Percentiles rank a stretch among this genome's conserved stretches.
These are phyloP conservation scores for Microcebus lehilahytsara DNA, from an alignment of 2,113 vertebrate species.

Conservation along the genomic window DNA sequence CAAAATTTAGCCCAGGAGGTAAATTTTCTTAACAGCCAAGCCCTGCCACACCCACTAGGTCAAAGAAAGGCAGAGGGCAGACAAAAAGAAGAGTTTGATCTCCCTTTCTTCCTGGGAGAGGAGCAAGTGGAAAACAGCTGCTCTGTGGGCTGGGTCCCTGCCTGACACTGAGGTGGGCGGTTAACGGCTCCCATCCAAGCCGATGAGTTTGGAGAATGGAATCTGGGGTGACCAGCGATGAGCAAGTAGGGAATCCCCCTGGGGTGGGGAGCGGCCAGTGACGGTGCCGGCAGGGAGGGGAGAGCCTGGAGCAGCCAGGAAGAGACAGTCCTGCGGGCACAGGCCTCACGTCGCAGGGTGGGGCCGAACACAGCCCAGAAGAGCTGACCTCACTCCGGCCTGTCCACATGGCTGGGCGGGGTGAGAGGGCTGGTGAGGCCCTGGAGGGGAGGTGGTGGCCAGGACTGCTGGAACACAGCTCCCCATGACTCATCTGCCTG, in stretches of 20 bases:
- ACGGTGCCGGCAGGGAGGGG: not conserved
- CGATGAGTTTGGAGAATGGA: conserved; percentile 31
- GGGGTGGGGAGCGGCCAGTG: not conserved
- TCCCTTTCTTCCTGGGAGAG: conserved; percentile 69
- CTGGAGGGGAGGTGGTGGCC: not conserved
- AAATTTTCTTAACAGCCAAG: conserved; percentile 18
- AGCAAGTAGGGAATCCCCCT: not conserved
- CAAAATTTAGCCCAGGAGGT: not conserved
- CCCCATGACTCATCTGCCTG: conserved; percentile 1
- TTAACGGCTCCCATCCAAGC: conserved; percentile 38
- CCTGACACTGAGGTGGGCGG: not conserved
- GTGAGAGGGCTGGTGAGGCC: not conserved
- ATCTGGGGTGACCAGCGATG: conserved; percentile 56
- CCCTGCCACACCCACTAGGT: not conserved
- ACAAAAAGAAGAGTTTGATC: conserved; percentile 25
- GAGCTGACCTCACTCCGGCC: not conserved
- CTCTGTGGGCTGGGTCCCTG: conserved; percentile 50
- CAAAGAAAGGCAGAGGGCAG: conserved; percentile 25
- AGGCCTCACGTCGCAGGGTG: not conserved
- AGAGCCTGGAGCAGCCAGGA: not conserved
- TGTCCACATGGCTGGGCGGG: not conserved
- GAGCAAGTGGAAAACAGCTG: conserved; percentile 66
- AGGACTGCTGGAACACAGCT: not conserved
- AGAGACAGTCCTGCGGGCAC: not conserved
- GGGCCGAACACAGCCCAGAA: not conserved